Evolutionary conservation across 2,797 vertebrate genomes (phyloP).

Genomic region (Naso thynnoides): DNA sequence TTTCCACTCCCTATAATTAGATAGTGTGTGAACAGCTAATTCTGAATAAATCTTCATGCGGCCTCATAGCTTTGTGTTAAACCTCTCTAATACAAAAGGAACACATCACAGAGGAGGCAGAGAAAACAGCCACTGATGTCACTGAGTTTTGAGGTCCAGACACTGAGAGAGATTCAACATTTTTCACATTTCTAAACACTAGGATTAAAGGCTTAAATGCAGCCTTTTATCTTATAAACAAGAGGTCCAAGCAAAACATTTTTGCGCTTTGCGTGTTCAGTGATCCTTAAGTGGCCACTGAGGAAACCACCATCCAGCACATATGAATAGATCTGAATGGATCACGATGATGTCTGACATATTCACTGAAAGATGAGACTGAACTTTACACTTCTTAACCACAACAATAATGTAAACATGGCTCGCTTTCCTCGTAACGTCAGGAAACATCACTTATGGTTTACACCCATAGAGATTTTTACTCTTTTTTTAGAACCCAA

Average conservation of each 20-base stretch:
- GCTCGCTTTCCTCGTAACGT: conserved; percentile 63
- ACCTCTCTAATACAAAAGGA: conserved; percentile 66
- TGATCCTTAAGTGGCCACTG: conserved; percentile 75
- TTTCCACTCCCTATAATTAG: conserved; percentile 16
- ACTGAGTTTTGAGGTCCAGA: conserved; percentile 70
- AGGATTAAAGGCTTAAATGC: conserved; percentile 78
- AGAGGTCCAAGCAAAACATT: conserved; percentile 72
- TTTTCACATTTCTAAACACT: conserved; percentile 77
- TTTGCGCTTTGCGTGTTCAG: conserved; percentile 70
- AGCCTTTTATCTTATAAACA: conserved; percentile 78
- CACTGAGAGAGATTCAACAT: conserved; percentile 67
- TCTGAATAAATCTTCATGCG: conserved; percentile 56
- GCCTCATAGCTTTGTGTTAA: conserved; percentile 54
- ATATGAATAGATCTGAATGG: conserved; percentile 69
- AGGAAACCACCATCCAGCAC: conserved; percentile 70
- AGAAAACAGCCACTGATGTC: conserved; percentile 66
- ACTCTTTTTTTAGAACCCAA: conserved; percentile 64
- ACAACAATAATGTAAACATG: conserved; percentile 77
- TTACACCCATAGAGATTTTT: conserved; percentile 66
- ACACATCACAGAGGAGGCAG: conserved; percentile 58
- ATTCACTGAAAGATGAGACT: conserved; percentile 72
- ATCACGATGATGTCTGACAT: conserved; percentile 73
- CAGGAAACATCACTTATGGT: conserved; percentile 65
- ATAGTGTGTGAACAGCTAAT: conserved; percentile 32
- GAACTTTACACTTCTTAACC: conserved; percentile 70